A percentile compares a stretch with the other conserved stretches of the same genome.
phyloP scores from a whole-genome alignment of 2,113 vertebrate species.

The Crotalus viridis region DNA sequence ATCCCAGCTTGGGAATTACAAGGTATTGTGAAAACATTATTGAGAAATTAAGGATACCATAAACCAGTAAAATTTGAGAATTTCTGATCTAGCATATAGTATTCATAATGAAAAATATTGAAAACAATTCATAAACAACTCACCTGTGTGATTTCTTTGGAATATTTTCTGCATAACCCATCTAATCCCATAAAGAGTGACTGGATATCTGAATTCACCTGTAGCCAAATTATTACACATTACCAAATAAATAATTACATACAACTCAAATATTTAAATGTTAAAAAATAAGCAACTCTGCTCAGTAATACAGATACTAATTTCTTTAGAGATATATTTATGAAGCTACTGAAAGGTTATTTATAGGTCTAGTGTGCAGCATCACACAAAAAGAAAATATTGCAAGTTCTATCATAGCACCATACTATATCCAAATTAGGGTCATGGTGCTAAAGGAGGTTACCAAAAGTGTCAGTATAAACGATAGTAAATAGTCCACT shows the following conservation, averaged over 20 bases:
- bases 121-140: constrained; percentile 24
- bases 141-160: constrained; percentile 84
- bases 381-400: neutral
- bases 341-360: neutral
- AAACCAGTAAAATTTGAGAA: neutral
- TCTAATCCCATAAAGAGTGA: constrained; percentile 82
- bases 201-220: constrained; percentile 83
- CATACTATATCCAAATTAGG: too few relatives aligned
- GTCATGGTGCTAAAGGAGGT: neutral
- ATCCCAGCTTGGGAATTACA: neutral
- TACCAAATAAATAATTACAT: constrained; percentile 15
- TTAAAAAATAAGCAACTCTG: neutral
- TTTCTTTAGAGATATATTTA: neutral
- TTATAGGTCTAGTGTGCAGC: neutral
- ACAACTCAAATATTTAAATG: neutral
- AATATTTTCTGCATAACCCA: constrained; percentile 74
- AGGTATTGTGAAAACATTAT: neutral
- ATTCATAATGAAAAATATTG: neutral
- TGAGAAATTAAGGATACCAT: neutral
- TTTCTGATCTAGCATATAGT: neutral
- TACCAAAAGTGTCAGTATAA: neutral
- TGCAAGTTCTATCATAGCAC: neutral
- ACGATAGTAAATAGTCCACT: neutral
- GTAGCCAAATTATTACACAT: constrained; percentile 52
- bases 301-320: neutral